Evolutionary conservation across 2,888 invertebrate genomes (phyloP).

Genomic region (Coremacera marginata): DNA sequence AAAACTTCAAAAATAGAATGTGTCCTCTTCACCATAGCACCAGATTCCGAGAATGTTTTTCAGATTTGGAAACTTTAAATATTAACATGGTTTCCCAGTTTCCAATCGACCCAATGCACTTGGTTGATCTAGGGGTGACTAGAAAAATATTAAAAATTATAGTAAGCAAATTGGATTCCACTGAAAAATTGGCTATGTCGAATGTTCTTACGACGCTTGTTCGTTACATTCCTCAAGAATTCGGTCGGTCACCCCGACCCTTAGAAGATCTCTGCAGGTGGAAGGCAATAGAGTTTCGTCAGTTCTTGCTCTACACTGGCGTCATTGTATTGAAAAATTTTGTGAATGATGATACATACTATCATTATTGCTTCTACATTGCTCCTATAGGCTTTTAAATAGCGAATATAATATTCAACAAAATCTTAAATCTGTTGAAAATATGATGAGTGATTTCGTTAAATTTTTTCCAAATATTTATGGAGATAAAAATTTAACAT

Average conservation of each 20-base stretch:
- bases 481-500: not conserved
- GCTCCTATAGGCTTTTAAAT: constrained; percentile 5
- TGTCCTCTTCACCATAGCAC: too few relatives aligned
- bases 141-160: not conserved
- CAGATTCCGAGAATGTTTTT: not conserved
- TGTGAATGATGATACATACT: constrained; percentile 17
- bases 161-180: not conserved
- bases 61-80: not conserved
- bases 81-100: not conserved
- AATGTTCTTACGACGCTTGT: not conserved
- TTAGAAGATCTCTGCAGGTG: constrained; percentile 8
- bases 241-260: not conserved
- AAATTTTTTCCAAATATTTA: constrained; percentile 23
- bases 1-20: not conserved
- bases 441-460: constrained; percentile 34
- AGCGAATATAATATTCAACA: not conserved
- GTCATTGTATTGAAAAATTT: constrained; percentile 13
- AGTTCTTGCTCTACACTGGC: constrained; percentile 28
- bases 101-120: not conserved
- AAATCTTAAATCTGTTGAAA: not conserved
- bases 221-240: not conserved
- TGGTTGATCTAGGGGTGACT: not conserved
- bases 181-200: not conserved
- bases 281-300: constrained; percentile 33
- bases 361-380: constrained; percentile 32